Evolutionary conservation across 1,140 invertebrate genomes (phyloP).

Genomic region (Trialeurodes vaporariorum): DNA sequence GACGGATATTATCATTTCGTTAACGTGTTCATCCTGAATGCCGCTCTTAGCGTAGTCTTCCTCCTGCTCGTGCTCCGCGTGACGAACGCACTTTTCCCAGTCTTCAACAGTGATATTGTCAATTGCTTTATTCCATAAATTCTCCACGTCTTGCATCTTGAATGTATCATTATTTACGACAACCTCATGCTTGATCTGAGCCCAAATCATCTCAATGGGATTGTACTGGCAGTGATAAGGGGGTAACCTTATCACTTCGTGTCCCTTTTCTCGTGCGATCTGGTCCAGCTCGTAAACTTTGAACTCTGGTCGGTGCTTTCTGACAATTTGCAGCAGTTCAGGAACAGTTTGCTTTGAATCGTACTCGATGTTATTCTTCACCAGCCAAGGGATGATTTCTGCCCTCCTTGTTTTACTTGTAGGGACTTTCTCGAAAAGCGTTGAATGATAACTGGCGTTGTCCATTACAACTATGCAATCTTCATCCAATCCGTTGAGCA

Average conservation of each 20-base stretch:
- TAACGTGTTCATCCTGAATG: background rate
- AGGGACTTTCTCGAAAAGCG: conserved; percentile 13
- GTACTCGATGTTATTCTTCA: conserved; percentile 8
- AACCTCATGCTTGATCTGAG: background rate
- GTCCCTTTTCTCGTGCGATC: conserved; percentile 11
- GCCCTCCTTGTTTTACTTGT: conserved; percentile 7
- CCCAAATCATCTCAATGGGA: background rate
- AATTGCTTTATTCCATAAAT: background rate
- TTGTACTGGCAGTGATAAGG: conserved; percentile 21
- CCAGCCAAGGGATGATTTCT: conserved; percentile 17
- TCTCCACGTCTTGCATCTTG: background rate
- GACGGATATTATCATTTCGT: background rate
- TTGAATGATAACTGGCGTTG: conserved; percentile 22
- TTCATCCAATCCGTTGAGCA: conserved; percentile 13
- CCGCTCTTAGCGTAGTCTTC: background rate
- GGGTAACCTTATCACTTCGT: conserved; percentile 16
- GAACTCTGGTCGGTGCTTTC: background rate
- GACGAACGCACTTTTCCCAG: background rate
- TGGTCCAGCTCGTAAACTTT: conserved; percentile 12
- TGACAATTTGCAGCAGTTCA: conserved; percentile 15
- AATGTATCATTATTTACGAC: background rate
- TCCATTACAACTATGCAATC: conserved; percentile 21
- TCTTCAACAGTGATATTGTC: background rate
- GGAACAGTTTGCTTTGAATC: background rate
- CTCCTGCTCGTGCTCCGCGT: background rate